phyloP scores from a whole-genome alignment of 1,140 invertebrate species.

The Zaprionus ornatus region DNA sequence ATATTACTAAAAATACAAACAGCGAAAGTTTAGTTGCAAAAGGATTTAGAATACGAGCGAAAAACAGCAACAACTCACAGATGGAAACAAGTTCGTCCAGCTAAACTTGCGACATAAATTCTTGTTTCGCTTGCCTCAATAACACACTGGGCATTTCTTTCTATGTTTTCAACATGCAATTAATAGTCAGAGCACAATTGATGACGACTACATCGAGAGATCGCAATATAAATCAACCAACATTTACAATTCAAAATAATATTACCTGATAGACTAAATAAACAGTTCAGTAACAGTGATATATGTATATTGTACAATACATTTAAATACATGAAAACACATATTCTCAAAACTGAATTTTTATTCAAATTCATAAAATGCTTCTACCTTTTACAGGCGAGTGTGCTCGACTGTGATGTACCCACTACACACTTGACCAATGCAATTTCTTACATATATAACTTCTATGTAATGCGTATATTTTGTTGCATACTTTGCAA shows the following conservation, averaged over 20 bases:
- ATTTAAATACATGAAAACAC: neutral
- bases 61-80: constrained; percentile 12
- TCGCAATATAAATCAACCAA: neutral
- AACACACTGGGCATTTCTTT: neutral
- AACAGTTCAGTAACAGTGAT: neutral
- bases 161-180: constrained; percentile 2
- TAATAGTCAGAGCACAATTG: neutral
- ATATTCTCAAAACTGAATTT: neutral
- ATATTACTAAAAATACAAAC: constrained; percentile 34
- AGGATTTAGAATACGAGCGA: constrained; percentile 30
- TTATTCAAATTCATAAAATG: neutral
- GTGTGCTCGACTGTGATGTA: too few species aligned
- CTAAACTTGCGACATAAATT: constrained; percentile 34
- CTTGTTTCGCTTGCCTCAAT: constrained; percentile 13
- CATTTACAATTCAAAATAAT: neutral
- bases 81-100: neutral
- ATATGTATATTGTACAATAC: neutral
- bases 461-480: too few species aligned
- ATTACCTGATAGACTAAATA: neutral
- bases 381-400: too few species aligned
- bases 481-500: too few species aligned
- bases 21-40: constrained; percentile 51
- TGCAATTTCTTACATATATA: too few species aligned
- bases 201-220: neutral
- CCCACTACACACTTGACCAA: too few species aligned